Percentiles rank a stretch among this genome's conserved stretches.
These are phyloP conservation scores for Sebastes steindachneri DNA, from an alignment of 2,797 vertebrate species.

Conservation along the genomic window DNA sequence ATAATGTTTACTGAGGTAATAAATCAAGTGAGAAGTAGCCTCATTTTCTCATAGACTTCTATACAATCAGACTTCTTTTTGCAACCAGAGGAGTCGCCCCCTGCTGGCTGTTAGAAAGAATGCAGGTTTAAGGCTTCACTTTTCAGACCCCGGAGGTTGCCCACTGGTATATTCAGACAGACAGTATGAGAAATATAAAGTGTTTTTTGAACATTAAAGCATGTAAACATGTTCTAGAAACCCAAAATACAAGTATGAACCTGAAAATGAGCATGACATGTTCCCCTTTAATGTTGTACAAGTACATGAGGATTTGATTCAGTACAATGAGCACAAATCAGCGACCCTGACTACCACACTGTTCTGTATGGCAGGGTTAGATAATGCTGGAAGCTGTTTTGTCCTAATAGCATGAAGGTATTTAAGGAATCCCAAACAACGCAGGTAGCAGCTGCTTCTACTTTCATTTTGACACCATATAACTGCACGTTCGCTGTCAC, in stretches of 20 bases:
- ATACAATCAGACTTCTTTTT: too few relatives aligned
- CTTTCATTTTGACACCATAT: constrained; percentile 9
- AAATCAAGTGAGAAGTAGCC: too few relatives aligned
- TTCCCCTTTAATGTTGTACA: background rate
- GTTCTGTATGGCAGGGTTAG: background rate
- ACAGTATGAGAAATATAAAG: too few relatives aligned
- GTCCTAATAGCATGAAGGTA: constrained; percentile 1
- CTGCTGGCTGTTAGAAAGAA: too few relatives aligned
- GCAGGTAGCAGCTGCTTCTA: background rate
- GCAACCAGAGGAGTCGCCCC: too few relatives aligned
- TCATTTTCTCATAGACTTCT: too few relatives aligned
- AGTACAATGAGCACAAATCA: background rate
- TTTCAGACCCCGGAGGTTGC: too few relatives aligned
- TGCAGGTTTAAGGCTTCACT: too few relatives aligned
- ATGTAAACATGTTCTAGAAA: background rate
- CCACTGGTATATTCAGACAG: too few relatives aligned
- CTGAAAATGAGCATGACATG: background rate
- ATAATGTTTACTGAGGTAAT: accelerated
- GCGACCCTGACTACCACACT: background rate
- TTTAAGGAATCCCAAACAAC: constrained; percentile 38
- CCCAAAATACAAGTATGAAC: background rate
- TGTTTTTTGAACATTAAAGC: background rate
- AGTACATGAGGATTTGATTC: background rate
- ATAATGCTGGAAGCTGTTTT: constrained; percentile 2
- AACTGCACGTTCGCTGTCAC: background rate